Evolutionary conservation across 2,113 vertebrate species (phyloP), one percentile per base, ranked within the genome.

Genomic region (Jaculus jaculus): DNA sequence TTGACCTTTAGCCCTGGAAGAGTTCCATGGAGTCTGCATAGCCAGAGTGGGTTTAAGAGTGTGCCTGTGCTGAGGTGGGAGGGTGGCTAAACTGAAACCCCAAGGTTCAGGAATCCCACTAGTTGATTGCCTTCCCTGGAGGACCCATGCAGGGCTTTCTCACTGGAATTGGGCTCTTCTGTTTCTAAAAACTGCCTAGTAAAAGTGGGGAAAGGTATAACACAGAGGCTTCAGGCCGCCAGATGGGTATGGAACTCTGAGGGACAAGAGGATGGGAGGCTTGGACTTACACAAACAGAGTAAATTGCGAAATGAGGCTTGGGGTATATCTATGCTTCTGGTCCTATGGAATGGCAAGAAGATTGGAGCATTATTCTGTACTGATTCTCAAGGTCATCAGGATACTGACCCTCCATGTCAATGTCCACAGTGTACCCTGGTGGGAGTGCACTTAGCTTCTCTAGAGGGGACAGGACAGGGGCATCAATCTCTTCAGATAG

Each of bases 1-100:
- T 84, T 95, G 75, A 91, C 87, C 68, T 93, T 89, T 89, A 73
- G 37, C 71, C 77, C 72, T 80, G 13, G 23, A 73, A 8, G 23
- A 18, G 84, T 80, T 18, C n/a, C 72, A 37, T 32, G 18, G 3
- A 11, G 63, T 21, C 79, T 94, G 68, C 37, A 17, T 20, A 86
- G 51, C 61, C 68, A 75, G 30, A 47, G 23, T 32, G 47, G 42
- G 72, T 51, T 61, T 26, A 87, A 84, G n/a, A 1, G 2, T 74
- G 17, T 39, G 32, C 58, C 15, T 47, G 42, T 47, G 42, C 42
- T 68, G 0, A 58, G 26, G 4, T 86, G 23, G 3, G 28, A 54
- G 72, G 58, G 51, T 28, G 37, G 51, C 47, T 73, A 66, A 6
- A 58, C n/a, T 23, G 72, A 20, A 73, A n/a, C 26, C 3, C 16